Evolutionary conservation across 2,888 invertebrate genomes (phyloP).

Genomic region (Xestobium rufovillosum): DNA sequence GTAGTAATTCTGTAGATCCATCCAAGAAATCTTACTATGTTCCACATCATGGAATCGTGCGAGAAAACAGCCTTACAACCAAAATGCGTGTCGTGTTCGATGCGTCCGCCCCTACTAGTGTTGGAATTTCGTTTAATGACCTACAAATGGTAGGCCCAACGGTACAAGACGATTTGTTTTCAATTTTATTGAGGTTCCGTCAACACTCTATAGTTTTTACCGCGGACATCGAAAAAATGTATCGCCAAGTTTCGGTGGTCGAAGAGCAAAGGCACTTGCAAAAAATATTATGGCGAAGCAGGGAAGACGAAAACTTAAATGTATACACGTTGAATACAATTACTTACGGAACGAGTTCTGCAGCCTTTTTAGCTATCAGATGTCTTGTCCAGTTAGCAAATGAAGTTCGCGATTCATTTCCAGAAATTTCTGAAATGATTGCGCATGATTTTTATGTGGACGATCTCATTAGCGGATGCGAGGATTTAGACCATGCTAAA

Average conservation of each 20-base stretch:
- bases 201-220: constrained; percentile 16
- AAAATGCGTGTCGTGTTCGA: neutral
- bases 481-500: no score
- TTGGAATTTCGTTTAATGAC: constrained; percentile 16
- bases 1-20: no score
- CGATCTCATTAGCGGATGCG: no score
- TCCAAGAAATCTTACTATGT: no score
- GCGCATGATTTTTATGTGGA: no score
- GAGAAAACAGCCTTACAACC: neutral
- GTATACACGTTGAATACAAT: constrained; percentile 18
- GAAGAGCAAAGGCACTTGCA: constrained; percentile 16
- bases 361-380: no score
- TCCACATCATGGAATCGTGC: constrained; percentile 1
- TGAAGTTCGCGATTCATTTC: no score
- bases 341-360: no score
- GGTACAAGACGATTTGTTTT: no score
- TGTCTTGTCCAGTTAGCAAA: no score
- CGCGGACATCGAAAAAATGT: constrained; percentile 21
- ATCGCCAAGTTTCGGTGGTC: constrained; percentile 17
- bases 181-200: constrained; percentile 19
- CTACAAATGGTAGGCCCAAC: no score
- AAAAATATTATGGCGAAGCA: constrained; percentile 18
- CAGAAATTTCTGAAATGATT: no score
- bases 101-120: constrained; percentile 6
- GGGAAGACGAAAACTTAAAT: constrained; percentile 13